Percentiles rank a stretch among this genome's conserved stretches.
phyloP scores from a whole-genome alignment of 1,140 invertebrate species.

The Bombus affinis region DNA sequence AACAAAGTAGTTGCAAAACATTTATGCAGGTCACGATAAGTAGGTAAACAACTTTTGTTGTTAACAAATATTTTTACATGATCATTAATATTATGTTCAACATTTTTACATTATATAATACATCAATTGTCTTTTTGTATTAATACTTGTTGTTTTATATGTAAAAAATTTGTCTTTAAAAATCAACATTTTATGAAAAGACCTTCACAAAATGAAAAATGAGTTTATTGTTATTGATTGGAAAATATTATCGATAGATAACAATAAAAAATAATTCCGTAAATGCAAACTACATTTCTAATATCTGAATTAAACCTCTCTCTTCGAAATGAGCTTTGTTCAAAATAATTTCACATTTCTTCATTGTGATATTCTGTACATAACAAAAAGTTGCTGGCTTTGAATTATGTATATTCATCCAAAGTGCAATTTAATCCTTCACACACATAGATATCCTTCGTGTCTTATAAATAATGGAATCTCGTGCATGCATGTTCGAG shows the following conservation, averaged over 20 bases:
- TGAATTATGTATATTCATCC: background rate
- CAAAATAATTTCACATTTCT: background rate
- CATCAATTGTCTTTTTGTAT: too few relatives aligned
- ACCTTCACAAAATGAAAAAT: background rate
- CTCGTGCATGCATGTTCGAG: background rate
- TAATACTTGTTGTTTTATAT: too few relatives aligned
- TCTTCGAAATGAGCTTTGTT: background rate
- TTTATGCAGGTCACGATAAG: slow-evolving; percentile 18
- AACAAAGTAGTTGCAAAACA: slow-evolving; percentile 29
- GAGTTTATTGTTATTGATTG: background rate
- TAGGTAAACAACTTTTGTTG: slow-evolving; percentile 26
- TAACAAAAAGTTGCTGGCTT: background rate
- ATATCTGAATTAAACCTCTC: background rate
- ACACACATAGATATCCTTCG: background rate
- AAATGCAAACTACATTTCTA: too few relatives aligned
- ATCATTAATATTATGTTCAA: background rate
- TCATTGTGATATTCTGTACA: background rate
- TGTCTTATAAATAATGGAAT: background rate
- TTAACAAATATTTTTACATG: background rate
- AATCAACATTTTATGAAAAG: background rate
- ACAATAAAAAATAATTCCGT: too few relatives aligned
- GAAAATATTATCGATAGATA: background rate
- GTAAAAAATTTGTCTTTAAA: background rate
- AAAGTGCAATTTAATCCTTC: background rate
- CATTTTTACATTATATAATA: background rate